Evolutionary conservation across 2,888 invertebrate genomes (phyloP), one percentile per base, ranked within the genome.

Genomic region (Drosophila infuscata): DNA sequence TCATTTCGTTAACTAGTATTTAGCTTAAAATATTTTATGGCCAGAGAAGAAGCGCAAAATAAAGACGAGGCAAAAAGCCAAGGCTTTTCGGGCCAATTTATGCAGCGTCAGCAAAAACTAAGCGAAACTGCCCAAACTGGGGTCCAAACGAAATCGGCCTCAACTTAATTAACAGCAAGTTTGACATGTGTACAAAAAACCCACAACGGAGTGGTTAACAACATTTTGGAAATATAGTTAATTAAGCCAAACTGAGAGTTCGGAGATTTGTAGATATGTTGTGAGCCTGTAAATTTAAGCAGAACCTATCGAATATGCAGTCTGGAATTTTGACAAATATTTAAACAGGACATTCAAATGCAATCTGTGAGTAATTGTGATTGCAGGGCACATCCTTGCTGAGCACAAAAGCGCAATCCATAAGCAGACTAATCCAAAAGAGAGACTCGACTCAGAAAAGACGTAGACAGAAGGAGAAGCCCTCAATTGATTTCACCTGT

Each of bases 191-290:
- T 70, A 74, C 59, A 57, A 75, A 71, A 43, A 64, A 25, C 73
- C 51, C 56, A 49, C 29, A 58, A 66, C 57, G 58, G n/a, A n/a
- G 25, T 53, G 65, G 32, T 65, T 64, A 74, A 82, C 66, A 73
- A 72, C 66, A 71, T 80, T 80, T 74, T 41, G 81, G 63, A 83
- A 89, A 87, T 89, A 89, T 87, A 87, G 89, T 87, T 87, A 85
- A 85, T 82, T 85, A 82, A 81, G 72, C 52, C 51, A 38, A 17
- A 43, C 33, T 60, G n/a, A 32, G n/a, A 43, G 51, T 29, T 12
- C 9, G 25, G 2, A 9, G 9, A 17, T 53, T n/a, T 15, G 17
- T 29, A 20, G 20, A 15, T 9, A n/a, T 48, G 33, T 49, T 56
- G 68, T 35, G 57, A 52, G 7, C 12, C 33, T 25, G 32, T n/a